A percentile compares a stretch with the other conserved stretches of the same genome.
phyloP scores from a whole-genome alignment of 2,113 vertebrate genomes.

The Rhinogobius similis region DNA sequence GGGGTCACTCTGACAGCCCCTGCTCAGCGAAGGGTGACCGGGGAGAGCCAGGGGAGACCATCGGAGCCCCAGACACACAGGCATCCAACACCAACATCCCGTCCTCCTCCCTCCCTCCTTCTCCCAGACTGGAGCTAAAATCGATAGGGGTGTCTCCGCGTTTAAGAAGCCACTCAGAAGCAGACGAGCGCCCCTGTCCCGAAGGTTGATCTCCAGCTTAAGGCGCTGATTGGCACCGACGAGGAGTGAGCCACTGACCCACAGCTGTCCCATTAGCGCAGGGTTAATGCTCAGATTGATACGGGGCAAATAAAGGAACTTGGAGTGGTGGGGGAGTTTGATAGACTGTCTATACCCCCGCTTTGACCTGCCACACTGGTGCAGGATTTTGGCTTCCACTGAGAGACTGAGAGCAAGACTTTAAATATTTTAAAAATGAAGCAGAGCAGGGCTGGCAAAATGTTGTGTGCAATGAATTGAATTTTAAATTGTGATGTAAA shows the following conservation, averaged over 20 bases:
- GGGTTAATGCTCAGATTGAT: constrained; percentile 80
- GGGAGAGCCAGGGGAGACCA: constrained; percentile 47
- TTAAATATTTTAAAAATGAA: background rate
- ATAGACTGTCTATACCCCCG: constrained; percentile 70
- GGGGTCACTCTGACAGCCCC: constrained; percentile 77
- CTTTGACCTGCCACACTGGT: constrained; percentile 52
- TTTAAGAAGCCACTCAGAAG: constrained; percentile 80
- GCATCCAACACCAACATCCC: constrained; percentile 41
- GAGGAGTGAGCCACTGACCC: constrained; percentile 75
- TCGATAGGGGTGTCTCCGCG: constrained; percentile 77
- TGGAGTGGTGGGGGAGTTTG: constrained; percentile 71
- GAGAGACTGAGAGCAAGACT: constrained; percentile 32
- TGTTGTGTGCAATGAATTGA: no score
- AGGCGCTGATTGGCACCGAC: constrained; percentile 76
- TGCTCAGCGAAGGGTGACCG: constrained; percentile 77
- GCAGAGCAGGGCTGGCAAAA: background rate
- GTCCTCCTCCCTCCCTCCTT: background rate
- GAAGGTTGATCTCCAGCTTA: constrained; percentile 79
- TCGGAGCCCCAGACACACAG: constrained; percentile 51
- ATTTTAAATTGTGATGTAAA: no score
- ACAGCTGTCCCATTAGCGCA: constrained; percentile 81
- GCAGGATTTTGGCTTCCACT: constrained; percentile 48
- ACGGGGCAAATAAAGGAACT: constrained; percentile 82
- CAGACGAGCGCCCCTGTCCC: constrained; percentile 75
- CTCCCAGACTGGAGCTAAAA: constrained; percentile 70